A percentile compares a stretch with the other conserved stretches of the same genome.
Conservation (phyloP, 2,113 vertebrate genomes). For the Leuciscus idus region DNA sequence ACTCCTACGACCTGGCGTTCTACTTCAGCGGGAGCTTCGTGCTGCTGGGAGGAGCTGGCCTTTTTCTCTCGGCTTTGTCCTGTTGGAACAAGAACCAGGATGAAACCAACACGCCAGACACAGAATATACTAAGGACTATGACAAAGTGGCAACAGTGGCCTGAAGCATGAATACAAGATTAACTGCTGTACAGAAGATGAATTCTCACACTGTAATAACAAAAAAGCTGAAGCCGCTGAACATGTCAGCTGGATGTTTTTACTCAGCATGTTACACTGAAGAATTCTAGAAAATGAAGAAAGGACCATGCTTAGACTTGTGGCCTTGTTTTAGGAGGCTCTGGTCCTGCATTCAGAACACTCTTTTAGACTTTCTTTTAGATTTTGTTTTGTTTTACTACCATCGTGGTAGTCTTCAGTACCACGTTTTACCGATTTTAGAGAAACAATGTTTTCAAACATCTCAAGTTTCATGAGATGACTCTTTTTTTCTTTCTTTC, state of each 20-base stretch:
- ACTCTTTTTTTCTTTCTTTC: neutral
- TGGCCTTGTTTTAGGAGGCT: constrained; percentile 60
- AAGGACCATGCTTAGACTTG: constrained; percentile 4
- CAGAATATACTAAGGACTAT: constrained; percentile 67
- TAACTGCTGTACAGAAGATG: neutral
- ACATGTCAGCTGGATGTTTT: neutral
- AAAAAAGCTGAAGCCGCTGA: neutral
- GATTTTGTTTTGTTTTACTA: neutral
- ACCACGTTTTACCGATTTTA: neutral
- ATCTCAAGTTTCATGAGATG: neutral
- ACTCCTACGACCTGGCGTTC: constrained; percentile 84
- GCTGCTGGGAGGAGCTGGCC: constrained; percentile 77
- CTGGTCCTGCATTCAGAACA: neutral
- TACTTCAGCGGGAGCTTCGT: constrained; percentile 85
- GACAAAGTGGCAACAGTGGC: constrained; percentile 78
- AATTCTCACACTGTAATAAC: neutral
- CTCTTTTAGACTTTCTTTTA: neutral
- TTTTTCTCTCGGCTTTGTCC: constrained; percentile 76
- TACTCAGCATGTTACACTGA: neutral
- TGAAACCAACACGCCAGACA: constrained; percentile 64
- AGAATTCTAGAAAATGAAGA: neutral
- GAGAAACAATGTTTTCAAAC: neutral
- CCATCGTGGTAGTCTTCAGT: neutral
- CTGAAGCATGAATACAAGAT: constrained; percentile 58
- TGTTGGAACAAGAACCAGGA: constrained; percentile 69